A percentile compares a stretch with the other conserved stretches of the same genome.
Conservation (phyloP, 1,140 invertebrate genomes). For the Vanessa tameamea region DNA sequence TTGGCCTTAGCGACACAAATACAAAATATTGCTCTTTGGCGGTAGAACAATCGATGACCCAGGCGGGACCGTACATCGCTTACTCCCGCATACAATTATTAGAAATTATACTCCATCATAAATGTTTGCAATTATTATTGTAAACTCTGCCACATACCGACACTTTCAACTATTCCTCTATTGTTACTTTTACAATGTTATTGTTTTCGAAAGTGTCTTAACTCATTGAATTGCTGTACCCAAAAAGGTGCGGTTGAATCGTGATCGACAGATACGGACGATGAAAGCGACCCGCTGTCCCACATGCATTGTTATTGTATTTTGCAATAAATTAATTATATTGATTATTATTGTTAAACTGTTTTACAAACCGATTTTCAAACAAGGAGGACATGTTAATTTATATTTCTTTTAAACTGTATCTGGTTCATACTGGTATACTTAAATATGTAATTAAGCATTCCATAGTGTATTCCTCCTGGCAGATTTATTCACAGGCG, state of each 20-base stretch:
- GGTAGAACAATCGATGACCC: too few relatives aligned
- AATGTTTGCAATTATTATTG: not conserved
- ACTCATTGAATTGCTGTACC: conserved; percentile 36
- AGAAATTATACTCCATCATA: not conserved
- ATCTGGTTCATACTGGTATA: too few relatives aligned
- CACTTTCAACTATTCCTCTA: not conserved
- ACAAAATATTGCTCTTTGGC: too few relatives aligned
- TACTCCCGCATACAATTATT: too few relatives aligned
- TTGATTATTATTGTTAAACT: not conserved
- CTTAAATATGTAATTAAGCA: too few relatives aligned
- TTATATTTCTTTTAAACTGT: too few relatives aligned
- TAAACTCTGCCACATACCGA: not conserved
- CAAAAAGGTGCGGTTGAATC: conserved; percentile 51
- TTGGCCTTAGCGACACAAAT: too few relatives aligned
- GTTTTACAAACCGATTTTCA: not conserved
- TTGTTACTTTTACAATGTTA: conserved; percentile 5
- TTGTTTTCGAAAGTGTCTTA: conserved; percentile 42
- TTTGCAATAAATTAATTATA: conserved; percentile 31
- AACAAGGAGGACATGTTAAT: not conserved
- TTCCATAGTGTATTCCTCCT: too few relatives aligned
- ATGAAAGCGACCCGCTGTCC: conserved; percentile 62
- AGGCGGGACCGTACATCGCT: too few relatives aligned
- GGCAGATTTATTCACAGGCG: not conserved
- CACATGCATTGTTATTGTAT: conserved; percentile 61
- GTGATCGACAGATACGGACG: conserved; percentile 48